phyloP scores from a whole-genome alignment of 2,888 invertebrate species.

The Ectemnius cavifrons region DNA sequence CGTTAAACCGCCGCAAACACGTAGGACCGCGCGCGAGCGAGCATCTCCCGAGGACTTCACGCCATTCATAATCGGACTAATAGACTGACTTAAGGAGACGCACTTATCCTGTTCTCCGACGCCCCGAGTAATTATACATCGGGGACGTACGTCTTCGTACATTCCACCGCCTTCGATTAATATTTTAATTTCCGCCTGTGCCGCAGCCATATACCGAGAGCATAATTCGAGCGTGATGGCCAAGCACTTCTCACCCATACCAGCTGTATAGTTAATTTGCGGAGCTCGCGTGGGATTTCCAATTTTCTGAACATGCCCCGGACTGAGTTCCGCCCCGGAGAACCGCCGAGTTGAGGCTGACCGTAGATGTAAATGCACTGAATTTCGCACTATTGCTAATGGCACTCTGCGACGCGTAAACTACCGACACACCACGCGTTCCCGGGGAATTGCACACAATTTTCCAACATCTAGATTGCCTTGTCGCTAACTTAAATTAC shows the following conservation, averaged over 20 bases:
- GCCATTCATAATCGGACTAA: constrained; percentile 25
- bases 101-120: neutral
- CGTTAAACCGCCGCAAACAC: constrained; percentile 38
- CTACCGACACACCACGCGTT: constrained; percentile 29
- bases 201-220: neutral
- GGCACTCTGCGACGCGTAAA: constrained; percentile 26
- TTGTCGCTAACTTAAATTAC: constrained; percentile 23
- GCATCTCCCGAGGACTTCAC: constrained; percentile 18
- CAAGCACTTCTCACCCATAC: neutral
- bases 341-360: constrained; percentile 35
- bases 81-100: constrained; percentile 11
- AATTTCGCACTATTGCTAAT: constrained; percentile 49
- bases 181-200: neutral
- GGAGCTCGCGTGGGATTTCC: constrained; percentile 28
- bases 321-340: neutral
- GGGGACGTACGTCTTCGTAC: neutral
- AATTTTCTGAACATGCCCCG: constrained; percentile 26
- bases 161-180: neutral
- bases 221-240: neutral
- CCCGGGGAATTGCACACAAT: constrained; percentile 27
- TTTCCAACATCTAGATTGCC: constrained; percentile 17
- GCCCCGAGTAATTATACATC: neutral
- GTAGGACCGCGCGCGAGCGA: neutral
- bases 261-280: neutral
- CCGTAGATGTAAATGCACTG: constrained; percentile 28